Evolutionary conservation across 2,113 vertebrate genomes (phyloP).

Genomic region (Craseonycteris thonglongyai): DNA sequence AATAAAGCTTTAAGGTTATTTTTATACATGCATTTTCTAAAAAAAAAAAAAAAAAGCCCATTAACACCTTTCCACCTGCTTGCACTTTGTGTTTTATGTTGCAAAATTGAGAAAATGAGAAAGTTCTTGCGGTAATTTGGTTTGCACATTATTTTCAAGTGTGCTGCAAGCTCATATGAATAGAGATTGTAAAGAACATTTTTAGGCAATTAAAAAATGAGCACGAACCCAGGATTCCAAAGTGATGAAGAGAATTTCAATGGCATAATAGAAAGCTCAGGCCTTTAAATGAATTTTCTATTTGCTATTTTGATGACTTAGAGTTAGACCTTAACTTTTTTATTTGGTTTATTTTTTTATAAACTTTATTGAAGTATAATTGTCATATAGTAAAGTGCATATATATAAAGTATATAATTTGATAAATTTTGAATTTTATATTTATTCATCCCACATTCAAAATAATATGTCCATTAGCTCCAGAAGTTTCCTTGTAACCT

Average conservation of each 20-base stretch:
- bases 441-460: not conserved
- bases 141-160: conserved; percentile 53
- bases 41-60: not conserved
- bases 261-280: not conserved
- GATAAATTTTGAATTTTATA: not conserved
- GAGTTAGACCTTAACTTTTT: not conserved
- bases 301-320: not conserved
- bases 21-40: conserved; percentile 34
- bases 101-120: conserved; percentile 30
- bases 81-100: conserved; percentile 43
- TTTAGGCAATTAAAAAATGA: conserved; percentile 41
- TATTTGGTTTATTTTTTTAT: not conserved
- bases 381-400: not conserved
- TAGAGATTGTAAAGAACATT: not conserved
- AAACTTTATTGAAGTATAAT: not conserved
- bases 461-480: not conserved
- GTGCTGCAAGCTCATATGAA: not conserved
- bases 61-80: conserved; percentile 46
- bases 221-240: not conserved
- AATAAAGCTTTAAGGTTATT: conserved; percentile 42
- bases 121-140: conserved; percentile 27
- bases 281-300: not conserved
- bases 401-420: not conserved
- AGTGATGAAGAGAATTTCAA: conserved; percentile 15
- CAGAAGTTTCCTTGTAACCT: not conserved